Percentiles rank a stretch among this genome's conserved stretches.
These are phyloP conservation scores for Aphaenogaster rudis DNA, from an alignment of 1,140 invertebrate species.

Conservation along the genomic window DNA sequence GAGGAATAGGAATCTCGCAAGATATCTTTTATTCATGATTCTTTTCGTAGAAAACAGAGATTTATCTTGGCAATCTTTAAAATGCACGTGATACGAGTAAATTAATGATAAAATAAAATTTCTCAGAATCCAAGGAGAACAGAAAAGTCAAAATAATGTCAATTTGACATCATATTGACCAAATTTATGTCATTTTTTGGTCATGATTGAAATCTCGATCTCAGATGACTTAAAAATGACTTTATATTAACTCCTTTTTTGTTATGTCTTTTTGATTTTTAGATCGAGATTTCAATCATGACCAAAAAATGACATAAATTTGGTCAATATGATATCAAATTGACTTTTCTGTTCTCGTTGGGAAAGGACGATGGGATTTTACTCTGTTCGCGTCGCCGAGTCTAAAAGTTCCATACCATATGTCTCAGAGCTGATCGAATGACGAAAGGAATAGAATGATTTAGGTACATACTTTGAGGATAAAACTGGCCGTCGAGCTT, in stretches of 20 bases:
- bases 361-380: not conserved
- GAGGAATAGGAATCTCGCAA: not conserved
- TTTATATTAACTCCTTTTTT: no score
- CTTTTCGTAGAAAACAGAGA: not conserved
- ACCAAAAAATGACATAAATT: no score
- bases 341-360: no score
- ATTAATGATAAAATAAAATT: not conserved
- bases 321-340: no score
- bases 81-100: not conserved
- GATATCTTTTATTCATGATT: not conserved
- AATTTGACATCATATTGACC: no score
- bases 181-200: no score
- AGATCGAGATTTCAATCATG: no score
- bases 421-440: not conserved
- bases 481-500: conserved; percentile 81
- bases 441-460: not conserved
- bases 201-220: no score
- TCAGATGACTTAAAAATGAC: no score
- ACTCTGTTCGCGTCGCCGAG: no score
- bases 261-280: no score
- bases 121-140: not conserved
- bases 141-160: no score
- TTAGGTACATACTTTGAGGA: conserved; percentile 80
- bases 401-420: not conserved
- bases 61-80: not conserved